Conservation (phyloP, 2,113 vertebrate genomes). For the Ptilorrhoa leucosticta region DNA sequence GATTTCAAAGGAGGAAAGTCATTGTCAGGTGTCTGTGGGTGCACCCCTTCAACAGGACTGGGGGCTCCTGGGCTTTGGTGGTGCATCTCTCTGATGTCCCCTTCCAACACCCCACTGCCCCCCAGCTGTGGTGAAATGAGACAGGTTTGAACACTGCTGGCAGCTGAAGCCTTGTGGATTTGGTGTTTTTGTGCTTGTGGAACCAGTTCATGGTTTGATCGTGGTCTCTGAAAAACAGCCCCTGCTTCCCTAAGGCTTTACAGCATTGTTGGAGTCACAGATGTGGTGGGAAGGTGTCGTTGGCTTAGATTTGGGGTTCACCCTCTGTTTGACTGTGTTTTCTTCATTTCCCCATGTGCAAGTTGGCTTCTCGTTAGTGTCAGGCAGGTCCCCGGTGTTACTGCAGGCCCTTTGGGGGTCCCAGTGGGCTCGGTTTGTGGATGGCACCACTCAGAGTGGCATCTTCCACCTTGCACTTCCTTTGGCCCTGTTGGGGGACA, state of each 20-base stretch:
- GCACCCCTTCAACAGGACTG: neutral
- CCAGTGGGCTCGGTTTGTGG: fast-evolving
- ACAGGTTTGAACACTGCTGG: neutral
- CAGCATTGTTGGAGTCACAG: neutral
- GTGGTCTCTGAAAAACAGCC: neutral
- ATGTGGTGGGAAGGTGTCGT: fast-evolving
- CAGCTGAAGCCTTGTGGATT: neutral
- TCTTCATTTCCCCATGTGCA: fast-evolving
- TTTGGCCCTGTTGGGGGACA: neutral
- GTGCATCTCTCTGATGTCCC: neutral
- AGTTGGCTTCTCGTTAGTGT: fast-evolving
- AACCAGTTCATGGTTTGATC: neutral
- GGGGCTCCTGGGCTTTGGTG: neutral
- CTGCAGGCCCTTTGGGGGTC: neutral
- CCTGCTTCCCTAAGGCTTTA: fast-evolving
- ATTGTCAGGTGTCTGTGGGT: neutral
- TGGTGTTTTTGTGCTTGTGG: neutral
- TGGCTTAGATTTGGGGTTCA: neutral
- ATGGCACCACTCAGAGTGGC: neutral
- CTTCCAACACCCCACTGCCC: neutral
- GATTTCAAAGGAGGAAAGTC: neutral
- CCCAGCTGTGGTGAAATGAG: neutral
- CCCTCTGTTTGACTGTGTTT: fast-evolving
- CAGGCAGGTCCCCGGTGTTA: neutral
- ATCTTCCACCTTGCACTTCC: neutral